Base-by-base conservation (phyloP, 2,888 invertebrate genomes). In the Tortricodes alternella region DNA sequence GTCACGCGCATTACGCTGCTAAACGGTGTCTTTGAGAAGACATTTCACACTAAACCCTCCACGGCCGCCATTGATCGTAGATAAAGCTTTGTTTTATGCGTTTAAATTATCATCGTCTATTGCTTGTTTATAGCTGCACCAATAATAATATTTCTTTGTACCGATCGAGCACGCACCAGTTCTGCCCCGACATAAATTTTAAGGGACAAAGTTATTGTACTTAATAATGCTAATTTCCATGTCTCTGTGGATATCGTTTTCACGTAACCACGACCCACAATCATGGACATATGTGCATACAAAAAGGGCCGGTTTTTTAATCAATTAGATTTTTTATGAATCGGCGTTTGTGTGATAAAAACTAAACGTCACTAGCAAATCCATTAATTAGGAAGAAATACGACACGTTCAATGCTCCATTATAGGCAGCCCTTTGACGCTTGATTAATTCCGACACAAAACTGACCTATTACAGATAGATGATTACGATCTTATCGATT, bases 361-460 rank as follows among this genome's bases (percentile, higher is more conserved):
- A 53, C 55, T 43, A 59, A 59, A 81, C 73, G 70, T 76, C 81
- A 78, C 86, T 83, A 85, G 86, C 83, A 78, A 86, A 85, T 81
- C 85, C 86, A 89, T 89, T 88, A 89, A 89, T 89, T 89, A 87
- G 82, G 80, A 70, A 85, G 86, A 89, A 86, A 89, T 89, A 89
- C 83, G 86, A 83, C 80, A 74, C 76, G 80, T 81, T 85, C 76
- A 80, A 80, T 77, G 80, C 78, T 80, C 84, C 81, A 85, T 85
- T 84, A 84, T 76, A 73, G 76, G 69, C 80, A 83, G 81, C 76
- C 83, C 86, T 88, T 89, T 88, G 88, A 86, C 80, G 86, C 80
- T 86, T 87, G 89, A 88, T 89, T 88, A 89, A 87, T 88, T 87
- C 87, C 85, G 80, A 85, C 83, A 87, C 83, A 85, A 82, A 83